Conservation (phyloP, 2,797 vertebrate genomes). For the Hypotaenidia okinawae region DNA sequence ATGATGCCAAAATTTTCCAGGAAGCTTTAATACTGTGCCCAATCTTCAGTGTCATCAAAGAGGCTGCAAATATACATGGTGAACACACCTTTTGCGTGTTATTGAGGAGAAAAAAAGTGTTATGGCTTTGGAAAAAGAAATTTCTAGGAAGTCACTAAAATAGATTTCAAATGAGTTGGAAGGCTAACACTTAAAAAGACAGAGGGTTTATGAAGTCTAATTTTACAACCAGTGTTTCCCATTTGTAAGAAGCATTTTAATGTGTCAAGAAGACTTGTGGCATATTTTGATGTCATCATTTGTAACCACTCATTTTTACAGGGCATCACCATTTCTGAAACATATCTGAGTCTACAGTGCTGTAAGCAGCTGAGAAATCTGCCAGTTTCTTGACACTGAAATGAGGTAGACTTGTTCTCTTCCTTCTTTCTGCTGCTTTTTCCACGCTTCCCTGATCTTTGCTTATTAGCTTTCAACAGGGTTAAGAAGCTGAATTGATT, state of each 20-base stretch:
- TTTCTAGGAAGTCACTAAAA: constrained; percentile 1
- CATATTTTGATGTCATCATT: constrained; percentile 15
- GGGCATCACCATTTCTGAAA: not conserved
- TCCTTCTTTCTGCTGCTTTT: not conserved
- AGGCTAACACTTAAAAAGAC: not conserved
- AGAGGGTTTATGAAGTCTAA: not conserved
- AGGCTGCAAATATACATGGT: not conserved
- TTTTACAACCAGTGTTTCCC: not conserved
- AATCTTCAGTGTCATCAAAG: not conserved
- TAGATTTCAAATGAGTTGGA: not conserved
- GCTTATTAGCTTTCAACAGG: not conserved
- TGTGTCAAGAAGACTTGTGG: constrained; percentile 4
- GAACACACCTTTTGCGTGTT: not conserved
- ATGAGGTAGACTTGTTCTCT: not conserved
- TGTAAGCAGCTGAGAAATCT: not conserved
- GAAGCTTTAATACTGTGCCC: not conserved
- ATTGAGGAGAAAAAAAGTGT: not conserved
- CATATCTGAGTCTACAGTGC: not conserved
- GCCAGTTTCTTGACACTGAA: not conserved
- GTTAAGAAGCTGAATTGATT: not conserved
- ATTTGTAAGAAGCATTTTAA: constrained; percentile 19
- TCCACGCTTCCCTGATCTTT: not conserved
- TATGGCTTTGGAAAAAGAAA: not conserved
- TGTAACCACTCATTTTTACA: not conserved
- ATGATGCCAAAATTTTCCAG: not conserved